Conservation (phyloP, 2,888 invertebrate genomes). For the Cecidostiba fungosa region DNA sequence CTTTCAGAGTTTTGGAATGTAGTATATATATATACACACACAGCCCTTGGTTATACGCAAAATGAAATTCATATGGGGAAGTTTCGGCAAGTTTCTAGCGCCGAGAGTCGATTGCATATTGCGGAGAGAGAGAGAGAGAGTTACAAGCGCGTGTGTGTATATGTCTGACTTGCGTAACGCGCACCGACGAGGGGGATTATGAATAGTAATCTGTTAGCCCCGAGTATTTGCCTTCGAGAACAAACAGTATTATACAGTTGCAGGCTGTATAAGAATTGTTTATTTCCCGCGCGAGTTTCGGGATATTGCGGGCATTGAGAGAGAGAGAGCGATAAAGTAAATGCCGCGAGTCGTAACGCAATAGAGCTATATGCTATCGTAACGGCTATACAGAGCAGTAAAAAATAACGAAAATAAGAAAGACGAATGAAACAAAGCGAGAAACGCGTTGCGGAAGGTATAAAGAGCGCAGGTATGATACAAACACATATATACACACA, state of each 20-base stretch:
- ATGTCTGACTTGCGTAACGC: background rate
- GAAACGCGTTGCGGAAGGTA: background rate
- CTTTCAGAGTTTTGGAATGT: background rate
- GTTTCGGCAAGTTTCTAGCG: constrained; percentile 1
- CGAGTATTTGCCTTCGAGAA: constrained; percentile 3
- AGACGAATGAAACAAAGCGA: background rate
- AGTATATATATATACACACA: background rate
- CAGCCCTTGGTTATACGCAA: background rate
- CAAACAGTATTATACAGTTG: background rate
- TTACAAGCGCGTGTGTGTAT: background rate
- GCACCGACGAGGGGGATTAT: background rate
- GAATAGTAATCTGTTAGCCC: background rate
- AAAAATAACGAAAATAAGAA: background rate
- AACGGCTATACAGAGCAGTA: background rate
- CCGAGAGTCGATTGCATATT: constrained; percentile 14
- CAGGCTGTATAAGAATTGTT: background rate
- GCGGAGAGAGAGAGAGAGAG: background rate
- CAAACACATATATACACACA: background rate
- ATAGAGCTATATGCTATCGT: background rate
- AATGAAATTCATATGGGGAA: background rate
- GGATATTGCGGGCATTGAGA: too few species aligned
- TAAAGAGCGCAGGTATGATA: background rate
- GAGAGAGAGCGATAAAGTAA: too few species aligned
- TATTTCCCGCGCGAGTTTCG: background rate
- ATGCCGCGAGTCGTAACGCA: too few species aligned